Evolutionary conservation across 2,797 vertebrate genomes (phyloP).

Genomic region (Xerus rutilus): DNA sequence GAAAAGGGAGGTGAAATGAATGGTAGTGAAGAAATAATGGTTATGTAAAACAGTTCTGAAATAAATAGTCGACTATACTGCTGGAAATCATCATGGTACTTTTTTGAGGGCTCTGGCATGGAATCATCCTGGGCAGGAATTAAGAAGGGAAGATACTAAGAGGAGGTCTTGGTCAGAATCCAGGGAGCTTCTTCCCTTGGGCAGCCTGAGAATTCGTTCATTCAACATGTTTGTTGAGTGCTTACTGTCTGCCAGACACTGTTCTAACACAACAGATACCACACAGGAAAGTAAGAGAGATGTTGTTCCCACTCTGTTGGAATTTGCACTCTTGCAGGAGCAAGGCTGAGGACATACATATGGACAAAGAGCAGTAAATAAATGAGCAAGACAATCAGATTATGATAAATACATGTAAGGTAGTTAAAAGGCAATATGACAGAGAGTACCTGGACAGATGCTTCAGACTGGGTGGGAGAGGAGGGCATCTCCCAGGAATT

Average conservation of each 20-base stretch:
- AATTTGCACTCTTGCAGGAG: not conserved
- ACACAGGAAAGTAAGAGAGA: not conserved
- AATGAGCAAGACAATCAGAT: not conserved
- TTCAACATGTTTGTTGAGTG: not conserved
- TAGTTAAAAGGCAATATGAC: not conserved
- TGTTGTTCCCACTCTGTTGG: not conserved
- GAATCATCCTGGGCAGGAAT: not conserved
- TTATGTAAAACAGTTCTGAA: not conserved
- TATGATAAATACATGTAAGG: not conserved
- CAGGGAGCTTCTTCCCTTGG: not conserved
- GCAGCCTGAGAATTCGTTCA: not conserved
- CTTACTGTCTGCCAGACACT: not conserved
- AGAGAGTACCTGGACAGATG: not conserved
- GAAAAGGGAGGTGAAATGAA: not conserved
- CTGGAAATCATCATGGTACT: not conserved
- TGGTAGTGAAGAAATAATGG: not conserved
- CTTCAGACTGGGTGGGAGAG: not conserved
- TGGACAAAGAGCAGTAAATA: not conserved
- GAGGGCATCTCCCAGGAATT: not conserved
- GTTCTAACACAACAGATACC: not conserved
- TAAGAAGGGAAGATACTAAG: constrained; percentile 2
- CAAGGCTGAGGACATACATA: not conserved
- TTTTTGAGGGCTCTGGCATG: not conserved
- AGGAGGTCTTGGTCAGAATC: not conserved
- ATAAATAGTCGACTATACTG: not conserved